Base-by-base conservation (phyloP, 1,140 invertebrate genomes). In the Lethocerus indicus region DNA sequence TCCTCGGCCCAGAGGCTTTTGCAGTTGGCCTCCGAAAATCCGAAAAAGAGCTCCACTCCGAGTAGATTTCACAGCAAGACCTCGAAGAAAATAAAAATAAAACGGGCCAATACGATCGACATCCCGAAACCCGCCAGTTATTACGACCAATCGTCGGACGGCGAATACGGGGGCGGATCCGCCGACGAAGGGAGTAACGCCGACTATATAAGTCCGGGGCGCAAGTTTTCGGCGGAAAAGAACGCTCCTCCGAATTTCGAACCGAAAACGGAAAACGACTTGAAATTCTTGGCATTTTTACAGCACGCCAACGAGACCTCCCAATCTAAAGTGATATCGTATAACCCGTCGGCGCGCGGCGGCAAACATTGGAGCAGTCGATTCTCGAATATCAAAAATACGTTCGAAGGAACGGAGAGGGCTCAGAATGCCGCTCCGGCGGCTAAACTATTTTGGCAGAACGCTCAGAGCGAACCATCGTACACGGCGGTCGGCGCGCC, bases 51-150 rank as follows among this genome's bases (percentile, higher is more conserved):
- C 56, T 61, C 7, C 51, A 59, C 39, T 48, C 26, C 29, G 55
- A 57, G 54, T 54, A 55, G 27, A 53, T 63, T 50, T 58, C 43
- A 51, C 28, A 37, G 42, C 18, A 40, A 53, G 53, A 71, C 64
- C 27, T 72, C 64, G 29, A 83, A 83, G 56, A 83, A 83, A 57
- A 67, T 75, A 3, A 76, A 80, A 55, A 85, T 87, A 72, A 88
- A 87, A 66, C 70, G 86, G 21, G 84, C 84, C 0, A 89, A 89
- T 51, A 89, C 85, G 2, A 86, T 89, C 51, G 84, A 89, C 58
- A 86, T 88, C 59, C 83, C 83, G 1, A 83, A 82, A 59, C 78
- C 76, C 0, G 59, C 71, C 12, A 69, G 69, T 35, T 72, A 66
- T 54, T 75, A 72, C 56, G 67, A 72, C 36, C 53, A 56, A 20